Evolutionary conservation across 2,113 vertebrate species (phyloP).

Genomic region (Mormoops blainvillei): DNA sequence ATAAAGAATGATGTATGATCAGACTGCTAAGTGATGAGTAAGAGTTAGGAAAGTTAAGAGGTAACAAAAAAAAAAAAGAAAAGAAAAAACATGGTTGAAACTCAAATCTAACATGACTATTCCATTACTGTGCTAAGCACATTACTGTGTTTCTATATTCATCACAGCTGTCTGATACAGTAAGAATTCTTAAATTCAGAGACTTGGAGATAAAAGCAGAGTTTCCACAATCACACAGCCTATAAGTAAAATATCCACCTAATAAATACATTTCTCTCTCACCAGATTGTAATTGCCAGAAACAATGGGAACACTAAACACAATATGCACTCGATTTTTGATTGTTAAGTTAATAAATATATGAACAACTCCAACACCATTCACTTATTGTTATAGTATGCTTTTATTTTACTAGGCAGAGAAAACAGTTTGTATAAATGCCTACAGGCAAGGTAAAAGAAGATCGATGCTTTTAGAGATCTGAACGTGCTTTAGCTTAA

Average conservation of each 20-base stretch:
- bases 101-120: background rate
- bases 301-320: background rate
- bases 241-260: background rate
- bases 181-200: background rate
- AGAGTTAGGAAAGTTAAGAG: background rate
- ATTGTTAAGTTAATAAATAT: background rate
- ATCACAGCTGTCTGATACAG: background rate
- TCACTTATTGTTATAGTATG: background rate
- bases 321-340: background rate
- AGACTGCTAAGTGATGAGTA: background rate
- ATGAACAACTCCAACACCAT: background rate
- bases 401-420: background rate
- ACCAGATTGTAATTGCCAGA: background rate
- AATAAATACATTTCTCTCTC: background rate
- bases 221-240: background rate
- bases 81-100: background rate
- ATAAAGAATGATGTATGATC: background rate
- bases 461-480: slow-evolving; percentile 30
- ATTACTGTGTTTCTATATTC: background rate
- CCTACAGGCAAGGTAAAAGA: background rate
- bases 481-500: slow-evolving; percentile 28
- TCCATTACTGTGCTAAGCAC: background rate
- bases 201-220: background rate
- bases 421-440: background rate
- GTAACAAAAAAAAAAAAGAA: background rate